These are phyloP conservation scores for Achatina immaculata DNA, from an alignment of 1,140 invertebrate species.

Conservation along the genomic window DNA sequence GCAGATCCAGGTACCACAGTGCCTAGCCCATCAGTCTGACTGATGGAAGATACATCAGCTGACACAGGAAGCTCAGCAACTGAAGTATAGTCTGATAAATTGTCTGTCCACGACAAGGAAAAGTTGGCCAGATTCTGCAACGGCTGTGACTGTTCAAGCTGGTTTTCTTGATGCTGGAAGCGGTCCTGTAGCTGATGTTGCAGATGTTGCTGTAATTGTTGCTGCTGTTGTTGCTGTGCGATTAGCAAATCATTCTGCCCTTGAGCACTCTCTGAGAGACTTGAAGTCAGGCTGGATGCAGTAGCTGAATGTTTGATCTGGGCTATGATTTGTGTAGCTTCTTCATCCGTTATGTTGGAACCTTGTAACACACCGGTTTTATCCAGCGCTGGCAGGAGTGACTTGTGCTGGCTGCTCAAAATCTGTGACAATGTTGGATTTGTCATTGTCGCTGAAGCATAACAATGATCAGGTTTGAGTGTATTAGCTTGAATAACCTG, in stretches of 20 bases:
- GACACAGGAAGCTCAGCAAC: conserved; percentile 11
- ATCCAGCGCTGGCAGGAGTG: conserved; percentile 1
- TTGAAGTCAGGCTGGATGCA: neutral
- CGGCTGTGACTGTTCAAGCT: neutral
- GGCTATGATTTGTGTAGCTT: neutral
- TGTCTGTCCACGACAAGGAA: conserved; percentile 12
- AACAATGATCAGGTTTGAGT: conserved; percentile 33
- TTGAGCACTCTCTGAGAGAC: neutral
- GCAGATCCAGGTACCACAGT: neutral
- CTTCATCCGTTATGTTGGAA: neutral
- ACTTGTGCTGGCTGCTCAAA: neutral
- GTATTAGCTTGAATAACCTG: neutral
- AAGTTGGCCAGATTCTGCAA: conserved; percentile 21
- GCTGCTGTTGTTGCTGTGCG: neutral
- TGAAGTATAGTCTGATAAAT: conserved; percentile 2
- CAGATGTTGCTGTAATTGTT: neutral
- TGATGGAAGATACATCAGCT: conserved; percentile 10
- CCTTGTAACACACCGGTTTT: neutral
- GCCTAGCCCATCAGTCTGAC: neutral
- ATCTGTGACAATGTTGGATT: neutral
- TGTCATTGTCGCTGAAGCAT: conserved; percentile 25
- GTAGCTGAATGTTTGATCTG: neutral
- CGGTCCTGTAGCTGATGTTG: neutral
- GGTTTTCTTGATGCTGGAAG: neutral
- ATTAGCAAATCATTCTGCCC: neutral